Percentiles rank a stretch among this genome's conserved stretches.
Conservation (phyloP, 2,797 vertebrate genomes). For the Megaceryle alcyon region DNA sequence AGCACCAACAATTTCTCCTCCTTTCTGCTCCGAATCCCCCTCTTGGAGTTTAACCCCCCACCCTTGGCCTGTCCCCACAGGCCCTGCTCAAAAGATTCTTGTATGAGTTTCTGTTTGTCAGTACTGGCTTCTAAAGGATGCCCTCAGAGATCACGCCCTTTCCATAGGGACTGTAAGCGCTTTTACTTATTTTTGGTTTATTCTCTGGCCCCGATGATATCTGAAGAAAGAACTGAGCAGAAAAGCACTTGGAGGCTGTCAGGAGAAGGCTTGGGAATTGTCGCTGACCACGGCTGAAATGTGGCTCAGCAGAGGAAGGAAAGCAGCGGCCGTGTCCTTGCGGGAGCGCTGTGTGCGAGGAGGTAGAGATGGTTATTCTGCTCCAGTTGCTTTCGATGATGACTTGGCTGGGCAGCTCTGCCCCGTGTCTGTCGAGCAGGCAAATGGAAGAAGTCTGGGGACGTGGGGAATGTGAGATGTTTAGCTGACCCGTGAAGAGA, state of each 20-base stretch:
- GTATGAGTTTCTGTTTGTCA: not conserved
- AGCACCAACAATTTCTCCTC: no score
- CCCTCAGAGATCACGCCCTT: fast-evolving
- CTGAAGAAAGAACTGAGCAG: not conserved
- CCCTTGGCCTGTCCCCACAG: not conserved
- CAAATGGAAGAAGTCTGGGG: not conserved
- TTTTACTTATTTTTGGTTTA: not conserved
- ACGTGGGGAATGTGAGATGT: fast-evolving
- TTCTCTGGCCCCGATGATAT: not conserved
- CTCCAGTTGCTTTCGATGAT: not conserved
- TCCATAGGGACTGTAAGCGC: not conserved
- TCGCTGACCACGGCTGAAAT: fast-evolving
- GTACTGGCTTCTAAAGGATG: not conserved
- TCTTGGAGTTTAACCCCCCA: not conserved
- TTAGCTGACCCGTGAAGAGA: not conserved
- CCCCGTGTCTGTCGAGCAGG: not conserved
- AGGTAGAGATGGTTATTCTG: not conserved
- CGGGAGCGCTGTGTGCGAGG: not conserved
- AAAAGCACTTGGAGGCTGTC: not conserved
- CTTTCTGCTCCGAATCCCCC: no score
- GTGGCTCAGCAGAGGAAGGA: not conserved
- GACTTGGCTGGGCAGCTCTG: not conserved
- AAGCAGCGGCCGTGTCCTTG: fast-evolving
- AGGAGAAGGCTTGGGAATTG: not conserved
- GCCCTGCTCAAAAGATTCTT: not conserved